These are phyloP conservation scores for Eurystomus glaucurus DNA, from an alignment of 2,797 vertebrate genomes.

Conservation along the genomic window DNA sequence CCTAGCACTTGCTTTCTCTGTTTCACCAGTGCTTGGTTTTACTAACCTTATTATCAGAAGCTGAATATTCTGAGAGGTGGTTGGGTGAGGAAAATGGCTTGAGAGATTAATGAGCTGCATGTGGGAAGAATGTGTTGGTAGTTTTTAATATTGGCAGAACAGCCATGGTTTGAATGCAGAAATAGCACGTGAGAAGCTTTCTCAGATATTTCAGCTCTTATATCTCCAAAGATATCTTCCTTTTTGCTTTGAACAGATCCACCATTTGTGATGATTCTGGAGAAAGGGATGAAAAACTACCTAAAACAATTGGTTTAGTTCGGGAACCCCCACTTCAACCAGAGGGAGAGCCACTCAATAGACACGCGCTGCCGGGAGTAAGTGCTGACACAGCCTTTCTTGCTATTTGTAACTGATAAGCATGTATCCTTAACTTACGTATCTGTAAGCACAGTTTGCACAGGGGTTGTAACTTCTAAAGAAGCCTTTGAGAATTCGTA, in stretches of 20 bases:
- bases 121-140: background rate
- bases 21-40: background rate
- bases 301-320: conserved; percentile 69
- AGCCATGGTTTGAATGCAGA: background rate
- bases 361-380: conserved; percentile 68
- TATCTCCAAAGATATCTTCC: background rate
- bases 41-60: background rate
- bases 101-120: background rate
- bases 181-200: accelerated
- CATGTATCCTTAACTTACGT: background rate
- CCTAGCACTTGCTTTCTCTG: background rate
- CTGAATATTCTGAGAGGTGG: background rate
- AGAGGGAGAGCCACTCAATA: conserved; percentile 72
- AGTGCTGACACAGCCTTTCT: conserved; percentile 58
- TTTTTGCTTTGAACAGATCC: conserved; percentile 66
- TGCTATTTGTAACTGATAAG: background rate
- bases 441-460: background rate
- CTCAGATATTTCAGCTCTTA: background rate
- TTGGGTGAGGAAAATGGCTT: background rate
- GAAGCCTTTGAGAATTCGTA: background rate
- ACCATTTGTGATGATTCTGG: conserved; percentile 78
- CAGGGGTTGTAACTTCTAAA: background rate
- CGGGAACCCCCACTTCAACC: conserved; percentile 51
- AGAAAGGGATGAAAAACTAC: conserved; percentile 79
- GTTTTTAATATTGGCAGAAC: background rate